Evolutionary conservation across 2,888 invertebrate species (phyloP).

Genomic region (Lasioglossum lativentre): DNA sequence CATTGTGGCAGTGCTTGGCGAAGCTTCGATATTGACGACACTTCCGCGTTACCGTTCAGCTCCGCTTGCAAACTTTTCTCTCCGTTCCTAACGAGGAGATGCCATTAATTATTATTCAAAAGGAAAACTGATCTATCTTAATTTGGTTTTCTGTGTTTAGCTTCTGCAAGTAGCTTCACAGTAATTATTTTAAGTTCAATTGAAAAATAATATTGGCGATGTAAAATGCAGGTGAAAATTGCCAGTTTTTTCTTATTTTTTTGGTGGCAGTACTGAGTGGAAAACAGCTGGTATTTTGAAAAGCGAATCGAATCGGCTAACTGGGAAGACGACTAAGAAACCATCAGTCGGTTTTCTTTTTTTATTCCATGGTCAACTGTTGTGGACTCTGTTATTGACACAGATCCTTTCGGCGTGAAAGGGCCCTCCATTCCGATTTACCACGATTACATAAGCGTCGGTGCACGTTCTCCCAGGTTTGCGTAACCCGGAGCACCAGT

Average conservation of each 20-base stretch:
- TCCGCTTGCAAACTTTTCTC: slow-evolving; percentile 59
- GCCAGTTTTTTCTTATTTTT: background rate
- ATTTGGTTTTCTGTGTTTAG: too few species aligned
- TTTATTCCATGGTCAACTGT: background rate
- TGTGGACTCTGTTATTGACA: slow-evolving; percentile 53
- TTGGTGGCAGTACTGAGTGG: background rate
- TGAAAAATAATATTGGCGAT: background rate
- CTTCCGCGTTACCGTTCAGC: slow-evolving; percentile 70
- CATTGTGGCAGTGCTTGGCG: slow-evolving; percentile 89
- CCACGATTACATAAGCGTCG: slow-evolving; percentile 39
- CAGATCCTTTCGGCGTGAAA: slow-evolving; percentile 53
- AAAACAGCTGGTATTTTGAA: background rate
- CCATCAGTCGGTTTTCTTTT: background rate
- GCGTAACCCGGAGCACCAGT: slow-evolving; percentile 4
- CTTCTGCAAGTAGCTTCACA: too few species aligned
- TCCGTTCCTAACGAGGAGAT: slow-evolving; percentile 63
- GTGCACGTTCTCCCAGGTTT: slow-evolving; percentile 32
- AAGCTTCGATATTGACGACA: slow-evolving; percentile 72
- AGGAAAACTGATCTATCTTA: background rate
- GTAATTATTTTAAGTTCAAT: too few species aligned
- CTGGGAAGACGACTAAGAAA: background rate
- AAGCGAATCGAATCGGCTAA: background rate
- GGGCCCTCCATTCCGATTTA: slow-evolving; percentile 29
- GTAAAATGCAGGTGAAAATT: background rate
- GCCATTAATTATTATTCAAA: background rate